A percentile compares a stretch with the other conserved stretches of the same genome.
phyloP scores from a whole-genome alignment of 2,797 vertebrate genomes.

The Neoniphon sammara region DNA sequence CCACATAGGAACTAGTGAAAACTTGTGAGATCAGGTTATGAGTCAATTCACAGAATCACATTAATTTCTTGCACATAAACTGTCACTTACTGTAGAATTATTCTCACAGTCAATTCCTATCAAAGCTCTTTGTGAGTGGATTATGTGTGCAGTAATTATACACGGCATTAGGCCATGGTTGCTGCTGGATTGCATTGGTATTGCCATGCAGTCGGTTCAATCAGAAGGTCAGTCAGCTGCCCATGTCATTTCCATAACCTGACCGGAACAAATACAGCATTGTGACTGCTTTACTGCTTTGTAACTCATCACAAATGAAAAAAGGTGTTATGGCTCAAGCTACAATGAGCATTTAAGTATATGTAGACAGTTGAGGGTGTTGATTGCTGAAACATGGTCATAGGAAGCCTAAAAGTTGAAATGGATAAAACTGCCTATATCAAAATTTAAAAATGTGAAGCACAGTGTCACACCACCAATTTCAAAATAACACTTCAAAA shows the following conservation, averaged over 20 bases:
- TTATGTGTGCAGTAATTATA: conserved; percentile 79
- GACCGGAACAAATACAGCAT: background rate
- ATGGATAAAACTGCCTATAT: background rate
- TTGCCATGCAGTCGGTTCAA: conserved; percentile 34
- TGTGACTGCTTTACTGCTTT: background rate
- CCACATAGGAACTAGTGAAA: background rate
- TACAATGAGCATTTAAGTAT: too few species aligned
- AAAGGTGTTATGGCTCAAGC: too few species aligned
- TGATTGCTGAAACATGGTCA: too few species aligned
- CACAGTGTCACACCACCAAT: too few species aligned
- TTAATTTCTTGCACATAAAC: conserved; percentile 73
- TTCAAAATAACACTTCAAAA: too few species aligned
- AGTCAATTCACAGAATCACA: conserved; percentile 76
- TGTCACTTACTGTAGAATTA: conserved; percentile 74
- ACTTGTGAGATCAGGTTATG: conserved; percentile 61
- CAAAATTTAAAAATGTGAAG: background rate
- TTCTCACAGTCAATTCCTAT: conserved; percentile 80
- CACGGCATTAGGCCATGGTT: conserved; percentile 75
- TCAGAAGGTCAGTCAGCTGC: conserved; percentile 25
- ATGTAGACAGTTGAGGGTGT: too few species aligned
- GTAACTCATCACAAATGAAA: background rate
- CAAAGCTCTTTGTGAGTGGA: conserved; percentile 77
- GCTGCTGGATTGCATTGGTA: conserved; percentile 72
- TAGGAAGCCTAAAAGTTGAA: background rate
- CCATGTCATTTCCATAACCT: conserved; percentile 13